Percentiles rank a stretch among this genome's conserved stretches.
Conservation (phyloP, 2,888 invertebrate species). For the Bembecia ichneumoniformis region DNA sequence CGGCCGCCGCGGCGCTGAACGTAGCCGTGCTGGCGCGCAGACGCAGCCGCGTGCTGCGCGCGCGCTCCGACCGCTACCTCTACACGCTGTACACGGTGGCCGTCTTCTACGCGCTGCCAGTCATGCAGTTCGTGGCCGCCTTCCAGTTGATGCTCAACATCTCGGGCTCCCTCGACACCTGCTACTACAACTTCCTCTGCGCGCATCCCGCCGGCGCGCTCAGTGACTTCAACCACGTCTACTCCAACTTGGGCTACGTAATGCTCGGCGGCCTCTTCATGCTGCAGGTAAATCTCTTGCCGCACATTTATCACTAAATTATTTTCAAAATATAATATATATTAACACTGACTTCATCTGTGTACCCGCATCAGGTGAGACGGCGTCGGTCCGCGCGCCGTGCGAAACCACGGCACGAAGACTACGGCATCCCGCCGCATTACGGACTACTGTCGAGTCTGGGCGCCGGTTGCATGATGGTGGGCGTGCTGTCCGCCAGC, state of each 20-base stretch:
- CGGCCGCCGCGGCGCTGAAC: constrained; percentile 45
- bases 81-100: constrained; percentile 82
- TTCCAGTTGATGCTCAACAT: constrained; percentile 82
- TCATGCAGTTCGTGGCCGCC: constrained; percentile 87
- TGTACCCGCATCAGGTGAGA: neutral
- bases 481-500: constrained; percentile 87
- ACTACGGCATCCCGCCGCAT: constrained; percentile 85
- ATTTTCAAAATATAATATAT: too few relatives aligned
- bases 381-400: constrained; percentile 15
- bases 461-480: constrained; percentile 88
- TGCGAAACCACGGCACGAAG: constrained; percentile 36
- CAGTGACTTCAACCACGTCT: constrained; percentile 90
- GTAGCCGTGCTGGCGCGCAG: constrained; percentile 54
- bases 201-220: constrained; percentile 82
- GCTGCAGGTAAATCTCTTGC: constrained; percentile 79
- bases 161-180: constrained; percentile 90
- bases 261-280: constrained; percentile 85
- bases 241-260: constrained; percentile 88
- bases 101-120: constrained; percentile 89
- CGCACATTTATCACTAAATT: constrained; percentile 29
- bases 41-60: constrained; percentile 43
- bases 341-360: too few relatives aligned
- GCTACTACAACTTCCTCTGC: constrained; percentile 93
- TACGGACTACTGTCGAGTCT: constrained; percentile 90
- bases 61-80: constrained; percentile 68